Evolutionary conservation across 2,888 invertebrate species (phyloP), one percentile per base, ranked within the genome.

Genomic region (Drosophila flavopinicola): DNA sequence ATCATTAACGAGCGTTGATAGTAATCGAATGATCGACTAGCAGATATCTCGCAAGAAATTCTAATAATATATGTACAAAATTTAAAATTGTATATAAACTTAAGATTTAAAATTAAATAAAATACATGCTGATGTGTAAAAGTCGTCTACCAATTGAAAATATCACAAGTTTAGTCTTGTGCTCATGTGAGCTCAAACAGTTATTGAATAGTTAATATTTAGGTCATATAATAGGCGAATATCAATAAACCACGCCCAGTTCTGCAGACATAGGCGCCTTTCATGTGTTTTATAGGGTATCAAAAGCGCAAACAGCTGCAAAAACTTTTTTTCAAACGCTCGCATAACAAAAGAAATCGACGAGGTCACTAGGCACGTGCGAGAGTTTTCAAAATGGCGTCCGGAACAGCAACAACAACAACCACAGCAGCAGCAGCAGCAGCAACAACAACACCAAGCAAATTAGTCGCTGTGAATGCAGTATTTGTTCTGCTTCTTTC

Each of bases 311-410:
- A 57, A 61, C 54, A 39, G 29, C 35, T 61, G 53, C 27, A 53
- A 41, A 37, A 41, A 20, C 20, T 38, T 54, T 37, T 44, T 54
- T 23, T 1, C 32, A 23, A 68, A 58, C 25, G 42, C 30, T 68
- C 44, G 53, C 24, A 25, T 32, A 70, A 66, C 76, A 71, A 75
- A 70, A 44, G 49, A 66, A 70, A 49, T 48, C 51, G 37, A 45
- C 66, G 75, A 71, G 74, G 76, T 75, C 75, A 57, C 48, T 35
- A 33, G 49, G 75, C 59, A 74, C 76, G 72, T 74, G 58, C 72
- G 45, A 63, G 49, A 37, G 38, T 63, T 74, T 71, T 54, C 72
- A 74, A 74, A 75, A 74, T 75, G 71, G 76, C 59, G 63, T 9
- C 24, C 42, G 17, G 35, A 9, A 54, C 32, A 57, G 10, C 20